Base-by-base conservation (phyloP, 2,797 vertebrate species). In the Anas flavirostris region DNA sequence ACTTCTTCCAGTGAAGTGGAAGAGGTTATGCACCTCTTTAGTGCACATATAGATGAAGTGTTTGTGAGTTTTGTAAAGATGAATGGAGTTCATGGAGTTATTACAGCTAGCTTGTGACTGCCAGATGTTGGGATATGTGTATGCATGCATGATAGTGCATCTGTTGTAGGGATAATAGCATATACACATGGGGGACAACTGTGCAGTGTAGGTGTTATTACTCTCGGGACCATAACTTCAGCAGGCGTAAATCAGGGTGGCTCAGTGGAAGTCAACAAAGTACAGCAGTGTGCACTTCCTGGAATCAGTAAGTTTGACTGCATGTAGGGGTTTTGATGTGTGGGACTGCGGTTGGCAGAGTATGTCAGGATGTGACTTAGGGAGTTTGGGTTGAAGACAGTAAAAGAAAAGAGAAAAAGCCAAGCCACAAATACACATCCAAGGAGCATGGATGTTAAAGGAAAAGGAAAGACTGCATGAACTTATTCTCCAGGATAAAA, bases 11-110 rank as follows among this genome's bases (percentile, higher is more conserved):
- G 35, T 8, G 55, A 88, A 63, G 52, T 90, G 85, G 74, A 70
- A 94, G 87, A 82, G 82, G 44, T 77, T 86, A 74, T 17, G 23
- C 74, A 84, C 77, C 74, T 94, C 92, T 90, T 94, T 64, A 95
- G 58, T 39, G 55, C 59, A 46, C 16, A 31, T 18, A 22, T 18
- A 92, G 82, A 93, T 93, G 85, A 95, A 91, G 92, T 92, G 95
- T 79, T 95, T 72, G 74, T 77, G 91, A 94, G 50, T 55, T 95
- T 43, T 77, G 67, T 39, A 56, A 90, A 92, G 89, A 96, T 17
- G 80, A 95, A 93, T 82, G 79, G 73, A 95, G 72, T 28, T 66
- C 33, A 3, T 3, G 60, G 82, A 56, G 83, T 75, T 84, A 88
- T 74, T 88, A 52, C 25, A 41, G 52, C 39, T 68, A 52, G 68